Evolutionary conservation across 2,797 vertebrate species (phyloP).

Genomic region (Rhinatrema bivittatum): DNA sequence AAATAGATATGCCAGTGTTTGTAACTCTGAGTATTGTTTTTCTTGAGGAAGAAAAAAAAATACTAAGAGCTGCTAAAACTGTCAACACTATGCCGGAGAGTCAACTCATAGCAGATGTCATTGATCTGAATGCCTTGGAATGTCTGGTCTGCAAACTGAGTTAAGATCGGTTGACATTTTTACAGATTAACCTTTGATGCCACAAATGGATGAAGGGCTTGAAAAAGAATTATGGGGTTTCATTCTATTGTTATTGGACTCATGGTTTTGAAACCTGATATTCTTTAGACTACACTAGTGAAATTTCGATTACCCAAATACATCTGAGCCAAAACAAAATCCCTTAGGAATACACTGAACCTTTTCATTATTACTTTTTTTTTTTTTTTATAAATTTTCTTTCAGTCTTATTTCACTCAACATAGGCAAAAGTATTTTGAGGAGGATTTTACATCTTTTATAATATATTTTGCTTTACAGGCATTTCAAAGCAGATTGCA

Average conservation of each 20-base stretch:
- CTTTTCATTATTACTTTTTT: neutral
- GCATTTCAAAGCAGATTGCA: too few species aligned
- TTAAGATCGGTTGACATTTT: neutral
- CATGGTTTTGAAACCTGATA: neutral
- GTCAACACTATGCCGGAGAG: neutral
- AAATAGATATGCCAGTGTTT: too few species aligned
- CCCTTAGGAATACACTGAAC: too few species aligned
- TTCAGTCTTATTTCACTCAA: too few species aligned
- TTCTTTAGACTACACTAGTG: constrained; percentile 2
- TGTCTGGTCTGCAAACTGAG: neutral
- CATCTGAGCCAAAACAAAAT: neutral
- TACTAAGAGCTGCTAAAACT: neutral
- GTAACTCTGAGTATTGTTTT: neutral
- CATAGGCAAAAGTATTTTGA: too few species aligned
- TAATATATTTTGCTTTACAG: too few species aligned
- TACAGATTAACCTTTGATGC: constrained; percentile 1
- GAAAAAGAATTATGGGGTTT: neutral
- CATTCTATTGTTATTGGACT: neutral
- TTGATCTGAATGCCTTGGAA: neutral
- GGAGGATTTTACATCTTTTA: too few species aligned
- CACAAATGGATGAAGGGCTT: constrained; percentile 2
- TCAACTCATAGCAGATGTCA: neutral
- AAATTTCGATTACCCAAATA: neutral
- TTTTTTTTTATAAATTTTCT: too few species aligned
- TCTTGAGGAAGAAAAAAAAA: neutral